Evolutionary conservation across 2,797 vertebrate genomes (phyloP).

Genomic region (Telmatherina bonti): DNA sequence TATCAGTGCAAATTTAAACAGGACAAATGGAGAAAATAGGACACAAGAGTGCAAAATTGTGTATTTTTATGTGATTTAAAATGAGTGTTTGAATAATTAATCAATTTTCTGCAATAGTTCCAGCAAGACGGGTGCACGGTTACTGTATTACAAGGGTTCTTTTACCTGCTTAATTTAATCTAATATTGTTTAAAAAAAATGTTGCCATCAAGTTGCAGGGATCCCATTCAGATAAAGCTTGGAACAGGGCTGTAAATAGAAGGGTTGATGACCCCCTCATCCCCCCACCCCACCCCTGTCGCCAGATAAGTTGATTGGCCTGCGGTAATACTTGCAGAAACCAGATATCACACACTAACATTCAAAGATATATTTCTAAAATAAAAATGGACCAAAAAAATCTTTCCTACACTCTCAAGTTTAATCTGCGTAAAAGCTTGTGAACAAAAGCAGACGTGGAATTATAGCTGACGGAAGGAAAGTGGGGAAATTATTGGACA

Average conservation of each 20-base stretch:
- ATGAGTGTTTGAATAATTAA: too few relatives aligned
- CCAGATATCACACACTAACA: neutral
- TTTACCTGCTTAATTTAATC: too few relatives aligned
- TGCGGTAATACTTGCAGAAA: neutral
- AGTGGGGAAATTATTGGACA: slow-evolving; percentile 1
- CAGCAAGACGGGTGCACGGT: too few relatives aligned
- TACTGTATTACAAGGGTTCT: too few relatives aligned
- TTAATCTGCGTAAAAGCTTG: neutral
- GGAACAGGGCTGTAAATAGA: neutral
- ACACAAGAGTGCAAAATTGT: too few relatives aligned
- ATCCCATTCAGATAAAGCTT: neutral
- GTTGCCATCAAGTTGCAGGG: too few relatives aligned
- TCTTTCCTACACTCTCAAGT: neutral
- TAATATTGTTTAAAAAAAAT: too few relatives aligned
- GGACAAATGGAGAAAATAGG: too few relatives aligned
- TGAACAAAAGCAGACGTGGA: neutral
- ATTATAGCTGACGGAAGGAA: neutral
- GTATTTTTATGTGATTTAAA: too few relatives aligned
- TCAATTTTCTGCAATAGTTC: too few relatives aligned
- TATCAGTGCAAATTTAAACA: too few relatives aligned
- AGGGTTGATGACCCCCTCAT: neutral
- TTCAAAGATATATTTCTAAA: neutral
- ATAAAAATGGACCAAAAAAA: neutral
- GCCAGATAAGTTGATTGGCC: neutral
- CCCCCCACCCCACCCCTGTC: too few relatives aligned